Percentiles rank a stretch among this genome's conserved stretches.
These are phyloP conservation scores for Idaea aversata DNA, from an alignment of 2,888 invertebrate species.

Conservation along the genomic window DNA sequence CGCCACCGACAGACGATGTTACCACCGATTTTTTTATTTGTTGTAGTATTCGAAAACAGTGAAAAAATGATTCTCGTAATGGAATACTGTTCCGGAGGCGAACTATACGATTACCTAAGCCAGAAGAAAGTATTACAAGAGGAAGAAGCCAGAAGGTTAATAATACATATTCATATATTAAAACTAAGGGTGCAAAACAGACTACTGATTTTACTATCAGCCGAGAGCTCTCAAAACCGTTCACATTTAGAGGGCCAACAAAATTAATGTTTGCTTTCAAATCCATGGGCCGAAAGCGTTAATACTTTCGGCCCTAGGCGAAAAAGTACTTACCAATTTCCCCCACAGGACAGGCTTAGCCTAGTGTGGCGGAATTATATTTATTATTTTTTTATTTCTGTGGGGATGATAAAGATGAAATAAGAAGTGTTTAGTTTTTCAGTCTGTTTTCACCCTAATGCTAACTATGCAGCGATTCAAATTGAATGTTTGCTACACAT, in stretches of 20 bases:
- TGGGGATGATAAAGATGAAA: too few species aligned
- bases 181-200: slow-evolving; percentile 4
- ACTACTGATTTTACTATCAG: slow-evolving; percentile 3
- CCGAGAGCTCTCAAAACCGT: too few species aligned
- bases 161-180: slow-evolving; percentile 9
- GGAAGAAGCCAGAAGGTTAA: slow-evolving; percentile 89
- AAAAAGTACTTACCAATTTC: too few species aligned
- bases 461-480: background rate
- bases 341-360: too few species aligned
- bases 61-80: slow-evolving; percentile 99
- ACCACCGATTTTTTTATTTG: too few species aligned
- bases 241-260: background rate
- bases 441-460: background rate
- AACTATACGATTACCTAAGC: slow-evolving; percentile 97
- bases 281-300: too few species aligned
- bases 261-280: background rate
- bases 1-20: too few species aligned
- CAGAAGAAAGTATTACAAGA: slow-evolving; percentile 94
- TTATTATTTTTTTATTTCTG: too few species aligned
- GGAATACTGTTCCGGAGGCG: slow-evolving; percentile 99
- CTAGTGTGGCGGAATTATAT: too few species aligned
- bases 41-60: slow-evolving; percentile 98
- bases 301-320: too few species aligned
- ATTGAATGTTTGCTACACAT: background rate
- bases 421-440: too few species aligned